Conservation (phyloP, 2,797 vertebrate genomes). For the Spheniscus humboldti region DNA sequence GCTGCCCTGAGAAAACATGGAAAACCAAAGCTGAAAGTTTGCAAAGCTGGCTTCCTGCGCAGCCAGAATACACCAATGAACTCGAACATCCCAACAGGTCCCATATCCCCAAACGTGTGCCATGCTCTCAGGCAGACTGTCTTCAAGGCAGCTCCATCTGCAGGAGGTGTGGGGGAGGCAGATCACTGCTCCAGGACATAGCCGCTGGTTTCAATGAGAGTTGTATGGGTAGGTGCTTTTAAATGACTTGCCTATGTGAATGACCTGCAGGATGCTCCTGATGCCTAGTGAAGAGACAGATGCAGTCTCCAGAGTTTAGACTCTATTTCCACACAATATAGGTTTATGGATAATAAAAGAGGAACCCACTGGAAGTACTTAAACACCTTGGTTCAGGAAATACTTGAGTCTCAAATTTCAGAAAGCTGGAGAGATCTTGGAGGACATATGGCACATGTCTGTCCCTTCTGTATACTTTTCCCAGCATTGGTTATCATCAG, state of each 20-base stretch:
- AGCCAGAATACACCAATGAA: not conserved
- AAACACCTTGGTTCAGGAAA: not conserved
- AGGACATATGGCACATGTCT: not conserved
- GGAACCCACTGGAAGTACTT: not conserved
- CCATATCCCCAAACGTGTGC: not conserved
- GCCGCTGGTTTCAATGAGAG: not conserved
- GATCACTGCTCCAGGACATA: not conserved
- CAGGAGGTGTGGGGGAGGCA: not conserved
- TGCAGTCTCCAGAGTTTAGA: not conserved
- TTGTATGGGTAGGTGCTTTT: not conserved
- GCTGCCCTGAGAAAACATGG: not conserved
- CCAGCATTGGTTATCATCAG: not conserved
- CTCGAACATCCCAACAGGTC: not conserved
- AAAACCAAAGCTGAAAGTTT: not conserved
- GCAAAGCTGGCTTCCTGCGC: not conserved
- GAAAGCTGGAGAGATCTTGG: not conserved
- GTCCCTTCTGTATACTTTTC: not conserved
- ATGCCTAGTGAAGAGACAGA: not conserved
- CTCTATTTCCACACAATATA: not conserved
- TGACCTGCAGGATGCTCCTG: not conserved
- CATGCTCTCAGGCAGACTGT: accelerated
- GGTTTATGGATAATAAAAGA: not conserved
- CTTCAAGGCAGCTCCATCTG: not conserved
- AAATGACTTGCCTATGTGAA: not conserved
- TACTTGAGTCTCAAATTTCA: not conserved